Conservation (phyloP, 2,888 invertebrate genomes). For the Luffia ferchaultella region DNA sequence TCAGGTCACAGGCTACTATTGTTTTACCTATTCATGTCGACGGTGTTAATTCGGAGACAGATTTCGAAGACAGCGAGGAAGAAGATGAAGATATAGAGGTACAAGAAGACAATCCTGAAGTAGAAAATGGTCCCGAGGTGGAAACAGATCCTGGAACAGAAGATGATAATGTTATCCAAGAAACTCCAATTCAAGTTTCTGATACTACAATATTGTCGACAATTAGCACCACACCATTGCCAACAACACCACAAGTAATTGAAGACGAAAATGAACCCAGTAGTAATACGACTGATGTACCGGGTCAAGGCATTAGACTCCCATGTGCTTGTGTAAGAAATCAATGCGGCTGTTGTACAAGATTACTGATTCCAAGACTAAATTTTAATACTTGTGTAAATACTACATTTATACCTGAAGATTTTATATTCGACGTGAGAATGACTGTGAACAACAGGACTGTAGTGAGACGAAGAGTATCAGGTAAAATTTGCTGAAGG, state of each 20-base stretch:
- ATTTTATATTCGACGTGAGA: constrained; percentile 80
- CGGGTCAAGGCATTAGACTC: constrained; percentile 57
- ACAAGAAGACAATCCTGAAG: constrained; percentile 19
- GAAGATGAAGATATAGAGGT: constrained; percentile 24
- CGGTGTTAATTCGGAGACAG: constrained; percentile 26
- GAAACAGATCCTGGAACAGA: constrained; percentile 19
- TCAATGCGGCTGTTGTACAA: constrained; percentile 75
- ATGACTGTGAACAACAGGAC: constrained; percentile 77
- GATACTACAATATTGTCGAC: constrained; percentile 15
- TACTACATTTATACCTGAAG: constrained; percentile 80
- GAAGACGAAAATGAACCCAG: constrained; percentile 20
- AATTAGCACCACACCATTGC: constrained; percentile 14
- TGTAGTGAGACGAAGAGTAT: constrained; percentile 74
- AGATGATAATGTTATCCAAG: constrained; percentile 19
- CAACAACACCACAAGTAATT: constrained; percentile 25
- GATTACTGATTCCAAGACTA: constrained; percentile 49
- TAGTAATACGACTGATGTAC: constrained; percentile 20
- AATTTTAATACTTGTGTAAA: constrained; percentile 78
- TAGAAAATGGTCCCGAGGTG: constrained; percentile 14
- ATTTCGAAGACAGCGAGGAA: constrained; percentile 24
- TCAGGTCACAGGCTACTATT: constrained; percentile 46
- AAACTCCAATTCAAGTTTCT: constrained; percentile 11
- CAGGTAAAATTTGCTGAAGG: constrained; percentile 68
- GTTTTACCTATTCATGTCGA: constrained; percentile 47
- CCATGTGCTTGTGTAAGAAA: constrained; percentile 70